Evolutionary conservation across 2,797 vertebrate genomes (phyloP).

Genomic region (Gobio occitaniae): DNA sequence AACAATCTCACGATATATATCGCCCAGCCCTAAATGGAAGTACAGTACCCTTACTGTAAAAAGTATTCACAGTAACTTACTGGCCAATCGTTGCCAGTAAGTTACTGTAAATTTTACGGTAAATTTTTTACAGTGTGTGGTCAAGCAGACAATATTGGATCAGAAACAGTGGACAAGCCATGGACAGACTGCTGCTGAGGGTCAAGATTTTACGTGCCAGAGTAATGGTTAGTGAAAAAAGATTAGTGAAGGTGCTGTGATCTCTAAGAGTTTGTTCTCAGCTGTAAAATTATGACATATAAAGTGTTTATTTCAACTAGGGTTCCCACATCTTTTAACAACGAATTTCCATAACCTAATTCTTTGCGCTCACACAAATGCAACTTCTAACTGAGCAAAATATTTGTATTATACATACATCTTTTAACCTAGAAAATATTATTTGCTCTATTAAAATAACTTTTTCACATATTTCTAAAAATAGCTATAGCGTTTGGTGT

Average conservation of each 20-base stretch:
- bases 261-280: not conserved
- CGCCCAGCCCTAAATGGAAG: no score
- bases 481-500: not conserved
- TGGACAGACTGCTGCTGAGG: not conserved
- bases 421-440: not conserved
- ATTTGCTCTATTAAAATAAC: not conserved
- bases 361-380: not conserved
- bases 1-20: no score
- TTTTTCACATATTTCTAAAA: not conserved
- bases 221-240: not conserved
- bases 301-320: not conserved
- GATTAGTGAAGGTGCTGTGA: not conserved
- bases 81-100: no score
- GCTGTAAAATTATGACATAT: not conserved
- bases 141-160: slow-evolving; percentile 24
- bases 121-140: no score
- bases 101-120: no score
- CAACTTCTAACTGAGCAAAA: not conserved
- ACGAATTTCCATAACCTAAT: not conserved
- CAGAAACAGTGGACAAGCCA: not conserved
- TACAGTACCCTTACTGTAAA: no score
- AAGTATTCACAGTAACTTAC: no score
- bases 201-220: not conserved
- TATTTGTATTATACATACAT: not conserved
- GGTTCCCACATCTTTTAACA: not conserved